A percentile compares a stretch with the other conserved stretches of the same genome.
These are phyloP conservation scores for Nanorana parkeri DNA, from an alignment of 2,113 vertebrate genomes.

Conservation along the genomic window DNA sequence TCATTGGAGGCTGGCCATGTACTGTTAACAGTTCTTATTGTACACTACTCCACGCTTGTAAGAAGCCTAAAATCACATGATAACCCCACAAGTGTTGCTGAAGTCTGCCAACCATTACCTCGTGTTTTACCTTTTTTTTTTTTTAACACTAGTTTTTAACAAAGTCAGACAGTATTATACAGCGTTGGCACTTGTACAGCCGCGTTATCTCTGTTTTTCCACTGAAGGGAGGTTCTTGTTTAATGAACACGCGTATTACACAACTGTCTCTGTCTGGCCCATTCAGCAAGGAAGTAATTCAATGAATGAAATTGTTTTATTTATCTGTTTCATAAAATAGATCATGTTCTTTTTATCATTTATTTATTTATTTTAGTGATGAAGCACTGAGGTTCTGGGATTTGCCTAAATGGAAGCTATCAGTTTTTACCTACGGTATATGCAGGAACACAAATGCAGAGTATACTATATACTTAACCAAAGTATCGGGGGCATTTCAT, in stretches of 20 bases:
- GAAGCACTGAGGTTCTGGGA: neutral
- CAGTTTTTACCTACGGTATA: no score
- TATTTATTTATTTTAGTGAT: neutral
- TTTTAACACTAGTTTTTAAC: conserved; percentile 29
- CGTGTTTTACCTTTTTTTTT: conserved; percentile 29
- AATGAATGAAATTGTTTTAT: conserved; percentile 17
- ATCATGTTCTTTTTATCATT: conserved; percentile 20
- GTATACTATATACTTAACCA: no score
- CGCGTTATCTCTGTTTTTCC: neutral
- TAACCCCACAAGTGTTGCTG: conserved; percentile 18
- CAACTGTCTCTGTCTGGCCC: conserved; percentile 7
- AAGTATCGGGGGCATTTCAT: no score
- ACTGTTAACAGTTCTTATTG: conserved; percentile 32
- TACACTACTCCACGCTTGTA: conserved; percentile 56
- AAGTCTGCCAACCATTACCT: conserved; percentile 36
- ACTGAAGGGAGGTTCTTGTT: conserved; percentile 2
- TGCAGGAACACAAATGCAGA: no score
- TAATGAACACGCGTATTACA: conserved; percentile 6
- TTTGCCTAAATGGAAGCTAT: neutral
- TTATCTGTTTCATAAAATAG: conserved; percentile 19
- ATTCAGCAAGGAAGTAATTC: conserved; percentile 22
- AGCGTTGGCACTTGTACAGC: neutral
- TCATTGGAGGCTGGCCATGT: conserved; percentile 35
- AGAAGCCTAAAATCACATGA: conserved; percentile 54
- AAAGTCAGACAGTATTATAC: neutral